Conservation (phyloP, 2,888 invertebrate genomes). For the Torymus aiolomorphi region DNA sequence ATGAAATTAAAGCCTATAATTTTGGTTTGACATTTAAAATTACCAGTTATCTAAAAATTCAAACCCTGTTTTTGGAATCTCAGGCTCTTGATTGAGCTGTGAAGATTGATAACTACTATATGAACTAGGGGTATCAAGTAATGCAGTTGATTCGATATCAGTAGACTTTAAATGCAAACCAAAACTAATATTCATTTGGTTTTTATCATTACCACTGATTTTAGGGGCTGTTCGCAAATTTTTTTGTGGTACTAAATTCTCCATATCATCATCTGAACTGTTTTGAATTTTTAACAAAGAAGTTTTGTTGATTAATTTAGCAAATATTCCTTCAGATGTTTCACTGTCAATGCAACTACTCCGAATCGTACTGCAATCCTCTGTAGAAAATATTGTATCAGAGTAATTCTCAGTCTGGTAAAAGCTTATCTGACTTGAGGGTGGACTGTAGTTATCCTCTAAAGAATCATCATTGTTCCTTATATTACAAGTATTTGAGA, state of each 20-base stretch:
- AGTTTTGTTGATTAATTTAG: conserved; percentile 70
- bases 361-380: conserved; percentile 63
- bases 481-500: conserved; percentile 67
- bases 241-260: conserved; percentile 67
- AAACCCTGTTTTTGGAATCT: conserved; percentile 78
- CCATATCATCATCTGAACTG: conserved; percentile 67
- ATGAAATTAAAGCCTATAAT: neutral
- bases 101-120: conserved; percentile 72
- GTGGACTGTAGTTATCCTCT: conserved; percentile 67
- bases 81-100: conserved; percentile 69
- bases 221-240: conserved; percentile 59
- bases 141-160: conserved; percentile 70
- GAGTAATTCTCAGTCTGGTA: conserved; percentile 71
- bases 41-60: conserved; percentile 79
- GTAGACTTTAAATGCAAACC: conserved; percentile 67
- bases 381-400: conserved; percentile 66
- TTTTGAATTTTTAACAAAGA: conserved; percentile 69
- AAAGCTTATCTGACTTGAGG: conserved; percentile 66
- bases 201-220: conserved; percentile 61
- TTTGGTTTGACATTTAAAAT: conserved; percentile 45
- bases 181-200: conserved; percentile 67
- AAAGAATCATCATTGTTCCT: conserved; percentile 66
- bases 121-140: conserved; percentile 72
- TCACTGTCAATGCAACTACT: conserved; percentile 65
- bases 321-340: conserved; percentile 69